Percentiles rank a stretch among this genome's conserved stretches.
These are phyloP conservation scores for Tiphia femorata DNA, from an alignment of 2,888 invertebrate species.

Conservation along the genomic window DNA sequence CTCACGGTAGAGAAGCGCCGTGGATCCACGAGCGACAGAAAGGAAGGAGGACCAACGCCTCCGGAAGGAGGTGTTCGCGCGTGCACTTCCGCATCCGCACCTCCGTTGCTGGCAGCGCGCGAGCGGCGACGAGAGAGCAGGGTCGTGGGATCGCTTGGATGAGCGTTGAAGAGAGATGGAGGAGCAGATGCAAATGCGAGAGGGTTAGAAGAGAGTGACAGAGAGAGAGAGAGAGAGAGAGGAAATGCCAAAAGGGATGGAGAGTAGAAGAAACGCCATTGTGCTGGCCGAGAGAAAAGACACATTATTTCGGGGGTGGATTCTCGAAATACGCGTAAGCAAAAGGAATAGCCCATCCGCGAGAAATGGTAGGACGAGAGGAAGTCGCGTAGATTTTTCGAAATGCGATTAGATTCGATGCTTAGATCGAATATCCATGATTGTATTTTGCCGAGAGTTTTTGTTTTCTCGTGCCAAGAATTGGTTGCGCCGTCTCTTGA, in stretches of 20 bases:
- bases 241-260: conserved; percentile 1
- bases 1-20: conserved; percentile 21
- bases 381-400: too few relatives aligned
- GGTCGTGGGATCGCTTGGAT: conserved; percentile 43
- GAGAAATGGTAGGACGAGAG: too few relatives aligned
- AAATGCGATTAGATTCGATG: too few relatives aligned
- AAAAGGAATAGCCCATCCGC: background rate
- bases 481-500: too few relatives aligned
- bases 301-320: conserved; percentile 11
- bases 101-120: conserved; percentile 44
- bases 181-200: background rate
- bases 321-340: conserved; percentile 4
- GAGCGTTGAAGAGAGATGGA: conserved; percentile 22
- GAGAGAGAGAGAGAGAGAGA: background rate
- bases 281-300: conserved; percentile 10
- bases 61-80: conserved; percentile 58
- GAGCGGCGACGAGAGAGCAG: too few relatives aligned
- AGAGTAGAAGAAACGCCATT: conserved; percentile 16
- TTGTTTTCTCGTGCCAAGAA: too few relatives aligned
- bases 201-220: conserved; percentile 1
- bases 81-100: conserved; percentile 60
- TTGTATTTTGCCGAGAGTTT: too few relatives aligned
- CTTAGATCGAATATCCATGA: too few relatives aligned
- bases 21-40: conserved; percentile 31
- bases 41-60: conserved; percentile 19